Base-by-base conservation (phyloP, 2,797 vertebrate species). In the Scolopax rusticola region DNA sequence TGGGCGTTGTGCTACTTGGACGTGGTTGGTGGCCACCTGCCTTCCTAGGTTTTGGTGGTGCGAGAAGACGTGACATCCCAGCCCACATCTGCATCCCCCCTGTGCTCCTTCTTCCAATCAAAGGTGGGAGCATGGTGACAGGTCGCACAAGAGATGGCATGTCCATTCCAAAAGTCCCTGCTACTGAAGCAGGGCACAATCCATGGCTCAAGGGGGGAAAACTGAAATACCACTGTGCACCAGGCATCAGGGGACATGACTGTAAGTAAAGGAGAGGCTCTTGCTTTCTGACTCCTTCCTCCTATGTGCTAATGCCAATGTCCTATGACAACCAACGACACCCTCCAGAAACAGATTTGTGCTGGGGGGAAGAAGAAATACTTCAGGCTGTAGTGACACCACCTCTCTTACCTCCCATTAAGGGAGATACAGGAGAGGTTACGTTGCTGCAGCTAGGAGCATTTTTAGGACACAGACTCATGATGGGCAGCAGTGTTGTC, bases 1-100 rank as follows among this genome's bases (percentile, higher is more conserved):
- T 24, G 20, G 30, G 12, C 1, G 0, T 12, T 69, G 36, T 32
- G 36, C 43, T 77, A 23, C 51, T 60, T 60, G 65, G 64, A 28
- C 2, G 1, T 47, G 36, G 50, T n/a, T 73, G 30, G 41, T 36
- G 43, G 48, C 47, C n/a, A 47, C 9, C 9, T 0, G 0, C 45
- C 30, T 77, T 77, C 47, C 33, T 1, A 20, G 7, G 36, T 51
- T 27, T 24, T 51, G 59, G 14, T 27, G 38, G 47, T 48, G 15
- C 2, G 3, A 77, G 57, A 50, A 83, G 14, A 70, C 70, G 53
- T 38, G 67, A 63, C 15, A 59, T 7, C 25, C n/a, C 5, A 7
- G 27, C 41, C 40, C 23, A 12, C 3, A 6, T 25, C 23, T 10
- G 8, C 8, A 11, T 28, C 8, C 15, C 51, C 14, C 33, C 67